Percentiles rank a stretch among this genome's conserved stretches.
phyloP scores from a whole-genome alignment of 2,113 vertebrate species.

The Zeus faber region DNA sequence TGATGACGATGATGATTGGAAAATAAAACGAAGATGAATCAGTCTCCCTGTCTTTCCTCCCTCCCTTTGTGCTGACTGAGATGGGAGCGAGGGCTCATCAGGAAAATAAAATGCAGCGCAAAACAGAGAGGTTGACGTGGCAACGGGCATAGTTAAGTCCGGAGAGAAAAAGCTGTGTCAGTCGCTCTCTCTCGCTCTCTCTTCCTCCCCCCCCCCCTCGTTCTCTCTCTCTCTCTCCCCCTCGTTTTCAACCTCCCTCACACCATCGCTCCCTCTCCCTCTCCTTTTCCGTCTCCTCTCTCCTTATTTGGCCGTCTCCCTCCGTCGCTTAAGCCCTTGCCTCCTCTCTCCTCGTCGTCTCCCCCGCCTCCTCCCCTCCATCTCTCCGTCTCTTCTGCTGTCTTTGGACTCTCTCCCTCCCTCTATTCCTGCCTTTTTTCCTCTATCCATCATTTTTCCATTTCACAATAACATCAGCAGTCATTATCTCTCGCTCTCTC shows the following conservation, averaged over 20 bases:
- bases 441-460: no score
- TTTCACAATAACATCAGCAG: no score
- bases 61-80: no score
- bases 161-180: no score
- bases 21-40: no score
- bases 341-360: not conserved
- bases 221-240: not conserved
- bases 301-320: not conserved
- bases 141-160: not conserved
- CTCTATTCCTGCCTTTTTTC: no score
- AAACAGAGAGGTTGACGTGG: not conserved
- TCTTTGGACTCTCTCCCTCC: no score
- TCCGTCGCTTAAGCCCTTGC: not conserved
- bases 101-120: no score
- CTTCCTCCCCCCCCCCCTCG: not conserved
- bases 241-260: not conserved
- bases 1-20: no score
- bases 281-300: not conserved
- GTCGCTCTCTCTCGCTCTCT: not conserved
- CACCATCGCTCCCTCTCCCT: not conserved
- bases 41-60: no score
- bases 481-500: conserved; percentile 1
- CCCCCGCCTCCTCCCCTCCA: not conserved
- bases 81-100: no score
- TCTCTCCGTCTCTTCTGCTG: not conserved